A percentile compares a stretch with the other conserved stretches of the same genome.
phyloP scores from a whole-genome alignment of 2,888 invertebrate species.

The Chironomus riparius region DNA sequence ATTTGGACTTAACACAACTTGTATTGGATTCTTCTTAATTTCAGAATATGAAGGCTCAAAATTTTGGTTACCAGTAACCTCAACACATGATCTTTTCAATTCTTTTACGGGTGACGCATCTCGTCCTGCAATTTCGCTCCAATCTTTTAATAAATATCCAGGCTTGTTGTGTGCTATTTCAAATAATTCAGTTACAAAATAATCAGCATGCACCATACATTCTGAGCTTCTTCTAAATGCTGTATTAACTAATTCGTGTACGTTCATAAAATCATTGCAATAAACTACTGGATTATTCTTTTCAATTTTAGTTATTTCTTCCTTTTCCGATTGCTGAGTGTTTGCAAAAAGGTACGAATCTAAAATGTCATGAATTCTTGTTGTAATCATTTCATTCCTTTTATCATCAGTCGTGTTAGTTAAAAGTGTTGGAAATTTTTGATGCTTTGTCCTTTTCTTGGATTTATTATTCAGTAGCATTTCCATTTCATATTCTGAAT shows the following conservation, averaged over 20 bases:
- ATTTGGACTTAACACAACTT: background rate
- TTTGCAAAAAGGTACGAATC: background rate
- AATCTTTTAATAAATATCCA: conserved; percentile 51
- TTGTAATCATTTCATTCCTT: background rate
- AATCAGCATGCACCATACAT: conserved; percentile 31
- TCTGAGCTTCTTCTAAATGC: background rate
- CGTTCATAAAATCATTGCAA: too few relatives aligned
- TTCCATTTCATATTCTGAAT: conserved; percentile 29
- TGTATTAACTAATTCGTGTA: too few relatives aligned
- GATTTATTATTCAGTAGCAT: background rate
- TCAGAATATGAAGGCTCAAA: background rate
- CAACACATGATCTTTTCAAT: background rate
- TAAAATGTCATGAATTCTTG: background rate
- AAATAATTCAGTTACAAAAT: conserved; percentile 45
- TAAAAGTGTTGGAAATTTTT: background rate
- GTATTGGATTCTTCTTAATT: background rate
- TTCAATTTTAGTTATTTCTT: background rate
- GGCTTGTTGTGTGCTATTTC: conserved; percentile 40
- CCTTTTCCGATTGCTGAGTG: background rate
- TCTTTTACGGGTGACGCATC: conserved; percentile 45
- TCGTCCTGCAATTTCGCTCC: conserved; percentile 54
- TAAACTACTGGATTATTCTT: background rate
- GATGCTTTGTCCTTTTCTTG: background rate
- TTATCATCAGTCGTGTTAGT: background rate
- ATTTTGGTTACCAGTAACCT: background rate